Base-by-base conservation (phyloP, 2,888 invertebrate genomes). In the Dicyrtomina minuta region DNA sequence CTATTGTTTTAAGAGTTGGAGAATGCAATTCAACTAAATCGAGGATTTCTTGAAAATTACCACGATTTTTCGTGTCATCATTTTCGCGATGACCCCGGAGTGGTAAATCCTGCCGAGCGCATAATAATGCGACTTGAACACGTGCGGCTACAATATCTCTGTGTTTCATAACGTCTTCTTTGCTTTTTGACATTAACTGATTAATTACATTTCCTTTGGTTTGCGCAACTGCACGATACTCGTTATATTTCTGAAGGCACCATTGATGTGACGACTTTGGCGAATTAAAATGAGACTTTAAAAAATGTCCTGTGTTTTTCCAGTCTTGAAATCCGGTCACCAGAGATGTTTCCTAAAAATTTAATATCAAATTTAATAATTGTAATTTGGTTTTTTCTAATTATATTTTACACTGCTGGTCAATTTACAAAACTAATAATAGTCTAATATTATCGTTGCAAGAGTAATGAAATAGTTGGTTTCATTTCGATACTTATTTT, bases 1-100 rank as follows among this genome's bases (percentile, higher is more conserved):
- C 5, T 1, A 2, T 20, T 5, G 5, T 13, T 20, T 4, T 24
- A 4, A 53, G 53, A 6, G 4, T 12, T n/a, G 53, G 53, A 6
- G n/a, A 20, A 6, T 22, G 20, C 13, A 10, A 4, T 20, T 53
- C 24, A 4, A 53, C 6, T 13, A 53, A 4, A 10, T 33, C 10
- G 13, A 22, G n/a, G 4, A 59, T 17, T 41, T 15, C 39, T 2
- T 17, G 20, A 59, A 59, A 59, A 20, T 59, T 59, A 13, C 59
- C 39, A 20, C 4, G n/a, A 12, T 59, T 59, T 15, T 39, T 20
- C 13, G 33, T 41, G 10, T 59, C 59, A 39, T 17, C 41, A 59
- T 41, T 33, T 22, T 59, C 41, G 17, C 59, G 12, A n/a, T 59
- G 59, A 41, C 59, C 59, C 6, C 59, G n/a, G 2, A 59, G 41